Conservation (phyloP, 2,113 vertebrate species). For the Machaerirhynchus nigripectus region DNA sequence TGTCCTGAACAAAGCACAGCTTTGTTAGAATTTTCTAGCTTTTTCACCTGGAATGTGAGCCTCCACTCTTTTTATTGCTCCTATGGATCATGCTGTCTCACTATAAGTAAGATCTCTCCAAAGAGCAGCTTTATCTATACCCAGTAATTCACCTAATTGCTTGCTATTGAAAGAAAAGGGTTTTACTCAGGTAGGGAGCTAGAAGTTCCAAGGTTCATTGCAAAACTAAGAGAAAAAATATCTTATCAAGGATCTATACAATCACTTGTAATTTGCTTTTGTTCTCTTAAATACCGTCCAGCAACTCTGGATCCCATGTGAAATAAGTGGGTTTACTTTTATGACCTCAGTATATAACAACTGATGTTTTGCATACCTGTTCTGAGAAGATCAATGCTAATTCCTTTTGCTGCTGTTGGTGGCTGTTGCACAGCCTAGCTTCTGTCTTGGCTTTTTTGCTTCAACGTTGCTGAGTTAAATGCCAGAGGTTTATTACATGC, state of each 20-base stretch:
- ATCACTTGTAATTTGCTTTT: constrained; percentile 11
- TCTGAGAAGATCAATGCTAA: not conserved
- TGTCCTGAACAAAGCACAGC: not conserved
- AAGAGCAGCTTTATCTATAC: constrained; percentile 41
- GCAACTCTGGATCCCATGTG: not conserved
- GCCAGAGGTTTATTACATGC: not conserved
- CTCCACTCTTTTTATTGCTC: not conserved
- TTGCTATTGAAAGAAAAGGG: constrained; percentile 30
- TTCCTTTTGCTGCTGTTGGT: not conserved
- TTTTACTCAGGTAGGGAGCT: not conserved
- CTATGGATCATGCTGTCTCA: not conserved
- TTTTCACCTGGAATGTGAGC: not conserved
- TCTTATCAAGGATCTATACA: constrained; percentile 40
- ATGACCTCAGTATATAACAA: not conserved
- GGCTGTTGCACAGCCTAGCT: not conserved
- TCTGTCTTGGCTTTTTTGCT: not conserved
- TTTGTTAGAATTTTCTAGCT: not conserved
- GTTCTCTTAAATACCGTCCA: not conserved
- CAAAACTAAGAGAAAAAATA: constrained; percentile 1
- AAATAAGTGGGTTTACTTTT: not conserved
- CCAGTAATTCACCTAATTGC: constrained; percentile 50
- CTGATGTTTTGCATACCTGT: not conserved
- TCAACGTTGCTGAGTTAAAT: not conserved
- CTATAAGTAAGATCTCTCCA: not conserved
- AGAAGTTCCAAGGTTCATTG: constrained; percentile 43